Conservation (phyloP, 2,797 vertebrate species). For the Echeneis naucrates region DNA sequence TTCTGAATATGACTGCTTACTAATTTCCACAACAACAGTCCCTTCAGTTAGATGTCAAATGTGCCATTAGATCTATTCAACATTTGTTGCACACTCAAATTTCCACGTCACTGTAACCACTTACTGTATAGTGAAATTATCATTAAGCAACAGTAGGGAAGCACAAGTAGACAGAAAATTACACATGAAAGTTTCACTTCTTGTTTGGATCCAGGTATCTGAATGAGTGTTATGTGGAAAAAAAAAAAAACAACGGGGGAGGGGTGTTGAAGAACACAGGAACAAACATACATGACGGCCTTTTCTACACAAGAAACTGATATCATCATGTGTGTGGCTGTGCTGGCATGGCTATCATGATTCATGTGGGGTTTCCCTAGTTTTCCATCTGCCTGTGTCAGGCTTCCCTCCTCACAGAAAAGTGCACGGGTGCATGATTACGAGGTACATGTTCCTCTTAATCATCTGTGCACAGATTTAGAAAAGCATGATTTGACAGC, state of each 20-base stretch:
- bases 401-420: slow-evolving; percentile 6
- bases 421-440: neutral
- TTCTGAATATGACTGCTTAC: neutral
- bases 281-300: slow-evolving; percentile 17
- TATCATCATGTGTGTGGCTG: slow-evolving; percentile 1
- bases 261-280: slow-evolving; percentile 25
- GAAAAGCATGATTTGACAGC: slow-evolving; percentile 7
- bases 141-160: slow-evolving; percentile 4
- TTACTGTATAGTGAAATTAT: neutral
- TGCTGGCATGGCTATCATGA: slow-evolving; percentile 38
- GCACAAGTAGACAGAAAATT: slow-evolving; percentile 9
- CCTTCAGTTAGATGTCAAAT: neutral
- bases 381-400: slow-evolving; percentile 36
- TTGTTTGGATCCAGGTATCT: slow-evolving; percentile 33
- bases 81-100: neutral
- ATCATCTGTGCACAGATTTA: slow-evolving; percentile 25
- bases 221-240: neutral
- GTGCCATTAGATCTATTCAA: neutral
- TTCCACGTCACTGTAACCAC: neutral
- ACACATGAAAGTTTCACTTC: slow-evolving; percentile 36
- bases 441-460: slow-evolving; percentile 5
- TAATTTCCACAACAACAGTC: neutral
- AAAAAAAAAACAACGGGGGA: neutral
- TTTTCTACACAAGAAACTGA: slow-evolving; percentile 25
- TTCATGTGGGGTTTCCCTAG: slow-evolving; percentile 67